Evolutionary conservation across 2,797 vertebrate species (phyloP).

Genomic region (Clarias fuscus): DNA sequence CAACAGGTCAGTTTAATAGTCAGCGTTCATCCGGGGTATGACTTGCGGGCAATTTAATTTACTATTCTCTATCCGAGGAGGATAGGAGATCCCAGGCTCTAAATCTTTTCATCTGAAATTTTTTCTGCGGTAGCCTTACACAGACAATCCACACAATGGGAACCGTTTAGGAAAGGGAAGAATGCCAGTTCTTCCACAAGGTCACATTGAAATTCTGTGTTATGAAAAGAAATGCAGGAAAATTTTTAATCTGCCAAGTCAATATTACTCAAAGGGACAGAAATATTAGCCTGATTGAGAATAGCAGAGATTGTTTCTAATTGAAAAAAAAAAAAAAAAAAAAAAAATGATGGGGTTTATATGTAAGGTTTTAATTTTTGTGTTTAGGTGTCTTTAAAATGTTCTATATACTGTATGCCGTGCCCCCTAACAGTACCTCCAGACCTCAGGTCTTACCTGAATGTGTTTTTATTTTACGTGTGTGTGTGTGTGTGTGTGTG

Average conservation of each 20-base stretch:
- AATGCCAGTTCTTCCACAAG: constrained; percentile 15
- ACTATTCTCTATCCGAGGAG: background rate
- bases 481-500: background rate
- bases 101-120: background rate
- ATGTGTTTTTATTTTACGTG: constrained; percentile 49
- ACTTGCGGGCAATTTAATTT: constrained; percentile 29
- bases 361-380: background rate
- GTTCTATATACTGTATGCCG: background rate
- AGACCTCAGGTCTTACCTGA: constrained; percentile 15
- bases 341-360: background rate
- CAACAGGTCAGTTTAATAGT: constrained; percentile 1
- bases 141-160: constrained; percentile 50
- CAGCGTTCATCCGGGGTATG: constrained; percentile 11
- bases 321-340: background rate
- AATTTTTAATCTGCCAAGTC: constrained; percentile 2
- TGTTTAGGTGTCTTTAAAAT: constrained; percentile 5
- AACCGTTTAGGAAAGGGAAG: constrained; percentile 34
- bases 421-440: constrained; percentile 8
- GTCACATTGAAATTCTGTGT: constrained; percentile 31
- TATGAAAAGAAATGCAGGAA: constrained; percentile 12
- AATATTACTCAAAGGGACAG: background rate
- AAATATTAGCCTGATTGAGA: background rate
- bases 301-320: background rate
- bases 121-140: constrained; percentile 16
- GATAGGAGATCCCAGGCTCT: background rate